A percentile compares a stretch with the other conserved stretches of the same genome.
Evolutionary conservation across 1,140 invertebrate species (phyloP).

Genomic region (Drosophila bifasciata): DNA sequence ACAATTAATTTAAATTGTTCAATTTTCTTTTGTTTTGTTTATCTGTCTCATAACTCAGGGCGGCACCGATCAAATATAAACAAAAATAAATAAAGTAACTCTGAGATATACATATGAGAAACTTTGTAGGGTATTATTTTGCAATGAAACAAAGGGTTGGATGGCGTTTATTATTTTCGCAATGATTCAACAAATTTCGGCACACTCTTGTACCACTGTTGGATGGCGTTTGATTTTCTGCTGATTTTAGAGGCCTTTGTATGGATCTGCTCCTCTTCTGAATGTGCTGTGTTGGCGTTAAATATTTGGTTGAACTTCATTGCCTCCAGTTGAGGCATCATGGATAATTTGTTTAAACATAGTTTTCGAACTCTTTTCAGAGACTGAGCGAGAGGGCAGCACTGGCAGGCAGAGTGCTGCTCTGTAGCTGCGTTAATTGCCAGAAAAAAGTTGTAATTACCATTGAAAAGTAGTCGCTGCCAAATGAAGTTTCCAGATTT

Average conservation of each 20-base stretch:
- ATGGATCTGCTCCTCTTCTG: no score
- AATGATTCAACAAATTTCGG: neutral
- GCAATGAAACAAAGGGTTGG: no score
- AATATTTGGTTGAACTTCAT: slow-evolving; percentile 78
- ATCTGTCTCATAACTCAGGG: no score
- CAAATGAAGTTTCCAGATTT: slow-evolving; percentile 22
- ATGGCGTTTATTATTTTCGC: no score
- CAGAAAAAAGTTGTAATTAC: slow-evolving; percentile 48
- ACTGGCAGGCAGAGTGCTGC: neutral
- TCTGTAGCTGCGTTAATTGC: slow-evolving; percentile 34
- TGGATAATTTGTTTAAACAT: slow-evolving; percentile 55
- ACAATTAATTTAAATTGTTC: no score
- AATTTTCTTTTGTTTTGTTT: no score
- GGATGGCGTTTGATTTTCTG: slow-evolving; percentile 60
- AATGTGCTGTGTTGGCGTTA: slow-evolving; percentile 51
- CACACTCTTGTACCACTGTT: slow-evolving; percentile 38
- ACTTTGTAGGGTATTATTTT: no score
- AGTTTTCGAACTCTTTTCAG: slow-evolving; percentile 29
- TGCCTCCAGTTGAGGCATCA: slow-evolving; percentile 13
- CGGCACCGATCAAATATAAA: no score
- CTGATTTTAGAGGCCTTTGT: slow-evolving; percentile 67
- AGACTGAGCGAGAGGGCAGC: no score
- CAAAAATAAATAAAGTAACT: no score
- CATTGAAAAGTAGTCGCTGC: slow-evolving; percentile 12
- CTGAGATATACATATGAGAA: neutral